These are phyloP conservation scores for Melanostigma gelatinosum DNA, from an alignment of 2,113 vertebrate species.

Conservation along the genomic window DNA sequence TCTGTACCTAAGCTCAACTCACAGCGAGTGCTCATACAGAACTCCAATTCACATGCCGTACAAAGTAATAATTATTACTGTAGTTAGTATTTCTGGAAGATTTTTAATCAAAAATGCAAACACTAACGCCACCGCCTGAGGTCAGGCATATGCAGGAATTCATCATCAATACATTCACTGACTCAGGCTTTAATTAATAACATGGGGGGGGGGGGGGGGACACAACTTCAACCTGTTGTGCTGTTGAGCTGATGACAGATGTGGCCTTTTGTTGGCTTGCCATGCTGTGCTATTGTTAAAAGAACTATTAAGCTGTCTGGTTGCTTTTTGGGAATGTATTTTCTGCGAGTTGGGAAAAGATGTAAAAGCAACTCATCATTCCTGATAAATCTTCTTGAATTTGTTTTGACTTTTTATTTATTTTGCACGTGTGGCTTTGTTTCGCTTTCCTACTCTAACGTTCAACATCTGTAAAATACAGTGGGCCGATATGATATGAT, in stretches of 20 bases:
- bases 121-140: slow-evolving; percentile 13
- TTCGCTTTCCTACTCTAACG: neutral
- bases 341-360: neutral
- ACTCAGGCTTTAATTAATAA: slow-evolving; percentile 32
- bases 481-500: neutral
- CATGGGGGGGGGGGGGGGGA: too few relatives aligned
- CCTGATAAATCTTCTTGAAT: neutral
- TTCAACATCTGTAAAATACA: neutral
- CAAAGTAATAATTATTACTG: too few relatives aligned
- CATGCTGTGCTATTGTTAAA: neutral
- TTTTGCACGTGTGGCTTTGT: neutral
- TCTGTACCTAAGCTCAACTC: too few relatives aligned
- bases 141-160: slow-evolving; percentile 28
- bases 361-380: slow-evolving; percentile 1
- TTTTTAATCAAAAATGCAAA: slow-evolving; percentile 23
- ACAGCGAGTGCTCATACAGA: too few relatives aligned
- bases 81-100: neutral
- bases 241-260: slow-evolving; percentile 1
- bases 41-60: too few relatives aligned
- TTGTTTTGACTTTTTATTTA: neutral
- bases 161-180: slow-evolving; percentile 30
- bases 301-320: neutral
- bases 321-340: neutral
- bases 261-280: neutral
- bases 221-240: slow-evolving; percentile 18